Percentiles rank a stretch among this genome's conserved stretches.
phyloP scores from a whole-genome alignment of 2,797 vertebrate species.

The Myotis daubentonii region DNA sequence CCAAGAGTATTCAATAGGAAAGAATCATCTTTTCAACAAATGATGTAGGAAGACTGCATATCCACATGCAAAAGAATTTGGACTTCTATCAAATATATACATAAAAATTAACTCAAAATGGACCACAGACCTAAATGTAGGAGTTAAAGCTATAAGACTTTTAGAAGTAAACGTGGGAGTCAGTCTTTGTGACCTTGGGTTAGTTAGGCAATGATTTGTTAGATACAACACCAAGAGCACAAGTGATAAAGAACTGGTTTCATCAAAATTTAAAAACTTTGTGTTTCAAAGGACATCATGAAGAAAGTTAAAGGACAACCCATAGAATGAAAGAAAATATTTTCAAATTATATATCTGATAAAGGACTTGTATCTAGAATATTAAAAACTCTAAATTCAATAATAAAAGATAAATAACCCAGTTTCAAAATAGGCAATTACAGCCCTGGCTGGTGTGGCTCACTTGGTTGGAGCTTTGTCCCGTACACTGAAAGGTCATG shows the following conservation, averaged over 20 bases:
- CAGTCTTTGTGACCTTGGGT: not conserved
- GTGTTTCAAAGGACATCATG: not conserved
- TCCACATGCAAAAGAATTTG: not conserved
- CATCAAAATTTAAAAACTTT: conserved; percentile 13
- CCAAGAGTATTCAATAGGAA: conserved; percentile 8
- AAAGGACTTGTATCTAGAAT: not conserved
- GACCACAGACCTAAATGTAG: not conserved
- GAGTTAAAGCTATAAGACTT: not conserved
- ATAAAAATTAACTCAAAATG: conserved; percentile 41
- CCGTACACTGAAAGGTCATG: not conserved
- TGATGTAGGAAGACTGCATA: not conserved
- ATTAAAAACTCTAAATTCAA: conserved; percentile 13
- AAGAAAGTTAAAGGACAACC: not conserved
- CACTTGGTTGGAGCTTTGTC: not conserved
- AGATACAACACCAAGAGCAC: not conserved
- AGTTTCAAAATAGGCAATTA: not conserved
- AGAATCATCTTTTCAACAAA: conserved; percentile 31
- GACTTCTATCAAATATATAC: not conserved
- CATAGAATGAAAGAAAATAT: not conserved
- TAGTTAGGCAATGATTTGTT: not conserved
- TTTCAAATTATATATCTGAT: not conserved
- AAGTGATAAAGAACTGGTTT: not conserved
- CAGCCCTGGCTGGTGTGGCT: not conserved
- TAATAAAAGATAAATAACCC: conserved; percentile 8
- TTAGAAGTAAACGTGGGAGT: not conserved